A percentile compares a stretch with the other conserved stretches of the same genome.
Conservation (phyloP, 2,113 vertebrate genomes). For the Peromyscus polionotus region DNA sequence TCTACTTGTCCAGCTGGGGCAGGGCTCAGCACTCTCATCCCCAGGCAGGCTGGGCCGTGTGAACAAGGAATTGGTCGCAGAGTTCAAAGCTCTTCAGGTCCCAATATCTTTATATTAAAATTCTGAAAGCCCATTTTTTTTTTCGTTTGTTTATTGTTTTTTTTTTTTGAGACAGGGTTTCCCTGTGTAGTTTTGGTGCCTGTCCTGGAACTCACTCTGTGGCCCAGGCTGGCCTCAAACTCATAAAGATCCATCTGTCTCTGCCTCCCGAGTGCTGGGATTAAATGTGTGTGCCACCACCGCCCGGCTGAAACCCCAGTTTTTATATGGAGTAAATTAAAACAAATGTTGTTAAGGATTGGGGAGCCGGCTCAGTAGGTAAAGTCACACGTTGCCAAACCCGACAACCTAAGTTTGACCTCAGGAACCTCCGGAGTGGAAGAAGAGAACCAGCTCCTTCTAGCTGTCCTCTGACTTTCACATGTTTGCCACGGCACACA, state of each 20-base stretch:
- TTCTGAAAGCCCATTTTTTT: neutral
- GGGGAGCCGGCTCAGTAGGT: neutral
- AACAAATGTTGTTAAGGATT: neutral
- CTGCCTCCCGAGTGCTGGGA: too few species aligned
- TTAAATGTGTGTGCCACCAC: too few species aligned
- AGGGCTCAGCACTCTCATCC: neutral
- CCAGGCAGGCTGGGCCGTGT: rapidly evolving
- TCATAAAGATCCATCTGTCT: too few species aligned
- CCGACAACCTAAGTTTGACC: neutral
- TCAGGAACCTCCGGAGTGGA: neutral
- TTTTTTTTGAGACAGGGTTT: too few species aligned
- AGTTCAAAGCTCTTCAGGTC: neutral
- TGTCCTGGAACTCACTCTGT: too few species aligned
- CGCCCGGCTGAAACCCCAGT: neutral
- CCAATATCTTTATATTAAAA: neutral
- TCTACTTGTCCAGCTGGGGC: neutral
- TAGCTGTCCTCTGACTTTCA: neutral
- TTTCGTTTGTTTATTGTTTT: too few species aligned
- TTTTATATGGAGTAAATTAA: neutral
- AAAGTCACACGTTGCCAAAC: neutral
- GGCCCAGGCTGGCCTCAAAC: too few species aligned
- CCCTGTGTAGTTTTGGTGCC: too few species aligned
- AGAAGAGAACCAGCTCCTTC: neutral
- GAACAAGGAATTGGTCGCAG: neutral
- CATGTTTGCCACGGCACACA: too few species aligned